Evolutionary conservation across 2,888 invertebrate genomes (phyloP), one percentile per base, ranked within the genome.

Genomic region (Caenorhabditis sulstoni): DNA sequence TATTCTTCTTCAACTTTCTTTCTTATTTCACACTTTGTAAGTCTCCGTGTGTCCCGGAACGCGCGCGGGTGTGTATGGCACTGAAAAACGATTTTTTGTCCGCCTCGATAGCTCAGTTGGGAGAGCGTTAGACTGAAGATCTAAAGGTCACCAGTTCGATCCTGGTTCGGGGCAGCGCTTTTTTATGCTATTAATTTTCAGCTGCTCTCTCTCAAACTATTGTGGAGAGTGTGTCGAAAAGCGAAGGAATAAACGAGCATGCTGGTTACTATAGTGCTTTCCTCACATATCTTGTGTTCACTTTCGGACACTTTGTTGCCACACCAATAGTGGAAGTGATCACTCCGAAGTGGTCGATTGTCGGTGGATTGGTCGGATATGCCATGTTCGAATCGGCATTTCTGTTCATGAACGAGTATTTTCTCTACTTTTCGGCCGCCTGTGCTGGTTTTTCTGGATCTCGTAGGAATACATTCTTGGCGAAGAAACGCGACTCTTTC

Each of bases 81-180:
- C 37, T 20, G 14, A 9, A 11, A 9, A 14, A 0, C 0, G 1
- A 1, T 29, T 4, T 0, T 8, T 16, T 12, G 41, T 29, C 37
- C 37, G 71, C 78, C 70, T 77, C 70, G 76, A 86, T 88, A 88
- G 88, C 88, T 88, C 89, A 88, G 88, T 89, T 86, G 88, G 88
- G 88, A 88, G 88, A 88, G 88, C 89, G 89, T 88, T 88, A 88
- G 89, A 88, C 88, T 89, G 88, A 88, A 88, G 88, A 89, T 88
- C 89, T 88, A 89, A 88, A 89, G 83, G 89, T 88, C 89, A 82
- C 89, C 86, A 88, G 89, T 89, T 88, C 88, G 88, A 89, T 89
- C 89, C 89, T 87, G 87, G 89, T 84, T 88, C 82, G 86, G 80
- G 87, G 87, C 86, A 88, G 70, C 12, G 29, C n/a, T 35, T 50